Conservation (phyloP, 1,140 invertebrate genomes). For the Maconellicoccus hirsutus region DNA sequence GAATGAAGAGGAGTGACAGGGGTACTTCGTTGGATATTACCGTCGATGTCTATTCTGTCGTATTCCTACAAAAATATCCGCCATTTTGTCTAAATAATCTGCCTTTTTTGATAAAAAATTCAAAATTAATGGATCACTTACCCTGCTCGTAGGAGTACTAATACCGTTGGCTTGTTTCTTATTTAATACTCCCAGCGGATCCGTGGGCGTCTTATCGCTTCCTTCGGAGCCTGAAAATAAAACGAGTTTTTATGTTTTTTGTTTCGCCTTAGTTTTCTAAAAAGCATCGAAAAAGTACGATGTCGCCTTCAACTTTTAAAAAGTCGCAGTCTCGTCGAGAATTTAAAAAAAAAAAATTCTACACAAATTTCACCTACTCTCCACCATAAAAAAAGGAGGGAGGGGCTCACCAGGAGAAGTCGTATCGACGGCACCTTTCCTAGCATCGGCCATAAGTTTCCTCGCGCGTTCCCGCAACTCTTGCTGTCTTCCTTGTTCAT, state of each 20-base stretch:
- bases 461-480: conserved; percentile 75
- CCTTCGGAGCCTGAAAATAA: neutral
- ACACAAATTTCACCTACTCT: no score
- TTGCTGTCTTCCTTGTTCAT: conserved; percentile 72
- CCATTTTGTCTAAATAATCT: neutral
- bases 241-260: neutral
- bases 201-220: neutral
- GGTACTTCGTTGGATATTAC: conserved; percentile 26
- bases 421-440: conserved; percentile 41
- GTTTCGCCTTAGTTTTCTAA: no score
- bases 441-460: conserved; percentile 76
- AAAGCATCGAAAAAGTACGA: no score
- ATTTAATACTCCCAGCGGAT: neutral
- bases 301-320: no score
- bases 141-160: conserved; percentile 3
- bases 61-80: neutral
- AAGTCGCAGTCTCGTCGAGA: no score
- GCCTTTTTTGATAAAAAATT: neutral
- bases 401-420: conserved; percentile 1
- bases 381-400: no score
- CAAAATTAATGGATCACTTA: neutral
- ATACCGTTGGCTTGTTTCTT: neutral
- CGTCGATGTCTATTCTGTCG: conserved; percentile 15
- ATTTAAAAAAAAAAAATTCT: no score
- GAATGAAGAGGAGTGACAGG: conserved; percentile 46